Evolutionary conservation across 1,140 invertebrate genomes (phyloP).

Genomic region (Neotoxoptera formosana): DNA sequence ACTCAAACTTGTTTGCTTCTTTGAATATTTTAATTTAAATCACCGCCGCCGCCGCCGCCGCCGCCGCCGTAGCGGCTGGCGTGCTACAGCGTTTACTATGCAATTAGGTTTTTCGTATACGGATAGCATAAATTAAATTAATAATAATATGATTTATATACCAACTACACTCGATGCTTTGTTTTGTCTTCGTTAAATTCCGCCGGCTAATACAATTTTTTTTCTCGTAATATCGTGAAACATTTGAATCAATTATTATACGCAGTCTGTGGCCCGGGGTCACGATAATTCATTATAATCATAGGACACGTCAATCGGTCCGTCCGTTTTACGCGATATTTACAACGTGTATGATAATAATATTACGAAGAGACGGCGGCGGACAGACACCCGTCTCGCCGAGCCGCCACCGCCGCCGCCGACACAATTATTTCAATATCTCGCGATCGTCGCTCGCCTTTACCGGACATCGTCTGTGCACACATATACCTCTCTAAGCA

Average conservation of each 20-base stretch:
- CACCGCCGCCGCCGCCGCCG: neutral
- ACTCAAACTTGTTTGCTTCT: slow-evolving; percentile 30
- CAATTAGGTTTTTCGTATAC: slow-evolving; percentile 44
- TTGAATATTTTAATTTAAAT: slow-evolving; percentile 43
- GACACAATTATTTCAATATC: too few relatives aligned
- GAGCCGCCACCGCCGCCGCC: neutral
- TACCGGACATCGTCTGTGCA: neutral
- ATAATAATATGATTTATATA: slow-evolving; percentile 29
- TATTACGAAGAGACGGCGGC: neutral
- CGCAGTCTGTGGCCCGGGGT: neutral
- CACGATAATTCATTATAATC: slow-evolving; percentile 43
- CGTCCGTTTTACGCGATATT: slow-evolving; percentile 33
- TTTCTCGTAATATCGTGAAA: slow-evolving; percentile 14
- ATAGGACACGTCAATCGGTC: slow-evolving; percentile 38
- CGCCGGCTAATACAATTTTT: neutral
- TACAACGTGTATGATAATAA: neutral
- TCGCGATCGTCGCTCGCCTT: neutral
- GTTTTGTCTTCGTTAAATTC: slow-evolving; percentile 17
- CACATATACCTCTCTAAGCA: neutral
- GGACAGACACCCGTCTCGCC: neutral
- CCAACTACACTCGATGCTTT: neutral
- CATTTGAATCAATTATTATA: slow-evolving; percentile 32
- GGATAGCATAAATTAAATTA: slow-evolving; percentile 54
- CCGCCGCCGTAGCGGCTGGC: neutral
- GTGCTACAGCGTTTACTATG: neutral